Percentiles rank a stretch among this genome's conserved stretches.
These are phyloP conservation scores for Trichomalopsis sarcophagae DNA, from an alignment of 1,140 invertebrate genomes.

Conservation along the genomic window DNA sequence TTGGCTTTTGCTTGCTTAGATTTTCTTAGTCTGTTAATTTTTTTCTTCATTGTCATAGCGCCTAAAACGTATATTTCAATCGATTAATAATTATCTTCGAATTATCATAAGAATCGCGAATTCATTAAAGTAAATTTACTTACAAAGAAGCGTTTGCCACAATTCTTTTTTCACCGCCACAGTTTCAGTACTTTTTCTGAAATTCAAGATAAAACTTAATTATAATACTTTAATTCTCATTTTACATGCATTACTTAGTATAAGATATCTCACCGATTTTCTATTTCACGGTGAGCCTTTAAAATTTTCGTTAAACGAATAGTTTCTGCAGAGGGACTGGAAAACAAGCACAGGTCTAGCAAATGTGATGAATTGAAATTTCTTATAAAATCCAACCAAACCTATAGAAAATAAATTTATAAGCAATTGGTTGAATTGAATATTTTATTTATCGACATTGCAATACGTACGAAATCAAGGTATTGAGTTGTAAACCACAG, in stretches of 20 bases:
- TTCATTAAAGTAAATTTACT: not conserved
- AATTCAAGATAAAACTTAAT: not conserved
- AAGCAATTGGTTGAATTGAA: not conserved
- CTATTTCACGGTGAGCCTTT: not conserved
- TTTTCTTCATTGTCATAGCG: conserved; percentile 46
- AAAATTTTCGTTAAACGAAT: conserved; percentile 42
- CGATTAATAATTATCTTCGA: not conserved
- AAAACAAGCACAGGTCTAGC: conserved; percentile 25
- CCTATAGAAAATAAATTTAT: conserved; percentile 9
- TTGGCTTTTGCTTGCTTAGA: conserved; percentile 26
- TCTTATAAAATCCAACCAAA: conserved; percentile 29
- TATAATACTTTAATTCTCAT: not conserved
- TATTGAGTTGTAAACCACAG: conserved; percentile 33
- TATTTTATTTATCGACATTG: not conserved
- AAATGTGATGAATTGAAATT: conserved; percentile 6
- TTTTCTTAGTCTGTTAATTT: conserved; percentile 42
- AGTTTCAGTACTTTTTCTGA: conserved; percentile 5
- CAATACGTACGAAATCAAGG: conserved; percentile 42
- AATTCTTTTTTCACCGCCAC: conserved; percentile 34
- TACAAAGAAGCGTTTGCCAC: conserved; percentile 46
- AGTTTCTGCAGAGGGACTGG: conserved; percentile 24
- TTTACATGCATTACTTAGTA: not conserved
- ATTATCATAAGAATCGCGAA: not conserved
- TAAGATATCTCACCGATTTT: conserved; percentile 13
- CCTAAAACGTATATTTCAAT: conserved; percentile 22